Base-by-base conservation (phyloP, 2,888 invertebrate species). In the Stomorhina lunata region DNA sequence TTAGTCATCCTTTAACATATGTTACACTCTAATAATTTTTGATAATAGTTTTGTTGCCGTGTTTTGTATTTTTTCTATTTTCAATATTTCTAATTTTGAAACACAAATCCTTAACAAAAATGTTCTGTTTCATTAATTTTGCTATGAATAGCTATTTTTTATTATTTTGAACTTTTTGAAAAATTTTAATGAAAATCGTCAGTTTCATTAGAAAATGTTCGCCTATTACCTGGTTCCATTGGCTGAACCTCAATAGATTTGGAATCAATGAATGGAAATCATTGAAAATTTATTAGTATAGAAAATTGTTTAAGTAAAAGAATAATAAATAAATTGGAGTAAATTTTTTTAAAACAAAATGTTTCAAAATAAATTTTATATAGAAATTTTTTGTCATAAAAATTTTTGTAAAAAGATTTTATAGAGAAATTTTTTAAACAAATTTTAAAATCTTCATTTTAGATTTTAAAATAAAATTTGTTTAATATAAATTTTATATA, bases 101-200 rank as follows among this genome's bases (percentile, higher is more conserved):
- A 37, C 66, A 43, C n/a, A 75, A 34, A 50, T 77, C 69, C 77
- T 69, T 61, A n/a, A 43, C 34, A 32, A n/a, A 17, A 50, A 61
- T 17, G 77, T 77, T 77, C 77, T 77, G 69, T 25, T 5, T 77
- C 77, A 77, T 50, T 69, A 69, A 53, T 53, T 77, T 69, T 55
- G 6, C 9, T 37, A 53, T 53, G 40, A 50, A 2, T 15, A 53
- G 48, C n/a, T 32, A 22, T 63, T 4, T n/a, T 7, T 57, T 59
- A 0, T 45, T 59, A 12, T 22, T 34, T 43, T 12, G 50, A 57
- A 57, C 5, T 68, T 53, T 4, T 22, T 10, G 32, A 61, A 27
- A 68, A 34, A 55, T 55, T 34, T 45, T 4, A 4, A 37, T 20
- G 20, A 71, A 20, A 15, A 22, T 22, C 17, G 1, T 4, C 17